A percentile compares a stretch with the other conserved stretches of the same genome.
These are phyloP conservation scores for Sinodicranocentrus sp. DNA, from an alignment of 2,888 invertebrate species.

Conservation along the genomic window DNA sequence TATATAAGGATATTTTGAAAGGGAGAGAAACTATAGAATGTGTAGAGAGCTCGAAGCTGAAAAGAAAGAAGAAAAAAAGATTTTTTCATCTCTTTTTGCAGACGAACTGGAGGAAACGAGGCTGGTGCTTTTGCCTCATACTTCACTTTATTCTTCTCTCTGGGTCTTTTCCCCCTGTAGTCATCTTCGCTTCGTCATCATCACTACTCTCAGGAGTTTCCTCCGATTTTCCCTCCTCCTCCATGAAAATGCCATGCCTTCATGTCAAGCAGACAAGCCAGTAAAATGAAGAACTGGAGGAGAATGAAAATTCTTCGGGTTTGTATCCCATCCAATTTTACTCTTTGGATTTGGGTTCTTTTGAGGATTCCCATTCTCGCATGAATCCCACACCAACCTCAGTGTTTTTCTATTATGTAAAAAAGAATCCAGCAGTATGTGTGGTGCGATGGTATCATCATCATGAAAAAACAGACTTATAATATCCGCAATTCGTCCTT, in stretches of 20 bases:
- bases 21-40: constrained; percentile 10
- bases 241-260: constrained; percentile 41
- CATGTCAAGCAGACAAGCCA: constrained; percentile 51
- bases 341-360: not conserved
- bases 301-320: constrained; percentile 37
- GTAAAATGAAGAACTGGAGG: constrained; percentile 27
- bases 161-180: constrained; percentile 18
- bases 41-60: not conserved
- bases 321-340: constrained; percentile 21
- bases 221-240: constrained; percentile 39
- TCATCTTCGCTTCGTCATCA: constrained; percentile 45
- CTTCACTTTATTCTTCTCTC: constrained; percentile 24
- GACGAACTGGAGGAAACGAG: constrained; percentile 58
- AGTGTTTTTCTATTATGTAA: no score
- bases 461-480: constrained; percentile 32
- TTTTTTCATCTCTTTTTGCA: no score
- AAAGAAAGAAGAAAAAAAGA: constrained; percentile 48
- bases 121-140: constrained; percentile 25
- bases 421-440: not conserved
- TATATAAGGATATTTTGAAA: constrained; percentile 5
- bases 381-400: no score
- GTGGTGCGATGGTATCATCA: constrained; percentile 43
- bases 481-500: constrained; percentile 40
- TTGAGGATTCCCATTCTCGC: constrained; percentile 27
- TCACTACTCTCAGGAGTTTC: constrained; percentile 21